These are phyloP conservation scores for Mobula hypostoma DNA, from an alignment of 2,113 vertebrate species.

Conservation along the genomic window DNA sequence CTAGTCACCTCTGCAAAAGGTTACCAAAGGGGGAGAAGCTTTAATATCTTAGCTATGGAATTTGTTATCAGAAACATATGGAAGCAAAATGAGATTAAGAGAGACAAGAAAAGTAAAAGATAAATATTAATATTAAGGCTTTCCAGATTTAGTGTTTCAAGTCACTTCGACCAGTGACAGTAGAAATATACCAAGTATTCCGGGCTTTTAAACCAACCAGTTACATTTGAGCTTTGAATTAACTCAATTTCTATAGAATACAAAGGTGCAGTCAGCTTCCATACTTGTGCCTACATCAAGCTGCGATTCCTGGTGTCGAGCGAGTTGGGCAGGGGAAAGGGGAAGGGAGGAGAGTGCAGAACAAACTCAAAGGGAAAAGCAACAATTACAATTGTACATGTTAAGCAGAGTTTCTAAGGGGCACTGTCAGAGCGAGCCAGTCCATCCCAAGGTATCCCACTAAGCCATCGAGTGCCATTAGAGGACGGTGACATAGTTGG, in stretches of 20 bases:
- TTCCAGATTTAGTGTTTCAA: neutral
- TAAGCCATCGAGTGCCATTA: too few relatives aligned
- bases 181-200: neutral
- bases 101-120: neutral
- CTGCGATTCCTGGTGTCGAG: too few relatives aligned
- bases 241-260: neutral
- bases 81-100: neutral
- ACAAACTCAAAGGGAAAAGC: too few relatives aligned
- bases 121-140: neutral
- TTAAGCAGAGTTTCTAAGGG: too few relatives aligned
- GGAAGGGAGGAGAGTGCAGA: too few relatives aligned
- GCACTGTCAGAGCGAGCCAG: too few relatives aligned
- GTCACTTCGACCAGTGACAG: neutral
- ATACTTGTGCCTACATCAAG: neutral
- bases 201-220: neutral
- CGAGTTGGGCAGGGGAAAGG: too few relatives aligned
- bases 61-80: neutral
- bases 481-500: too few relatives aligned
- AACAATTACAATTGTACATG: too few relatives aligned
- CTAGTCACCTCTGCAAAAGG: neutral
- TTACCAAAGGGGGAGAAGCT: neutral
- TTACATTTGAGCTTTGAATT: neutral
- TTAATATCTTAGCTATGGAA: neutral
- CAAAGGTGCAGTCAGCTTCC: neutral
- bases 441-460: too few relatives aligned